phyloP scores from a whole-genome alignment of 2,113 vertebrate genomes.

The Serinus canaria region DNA sequence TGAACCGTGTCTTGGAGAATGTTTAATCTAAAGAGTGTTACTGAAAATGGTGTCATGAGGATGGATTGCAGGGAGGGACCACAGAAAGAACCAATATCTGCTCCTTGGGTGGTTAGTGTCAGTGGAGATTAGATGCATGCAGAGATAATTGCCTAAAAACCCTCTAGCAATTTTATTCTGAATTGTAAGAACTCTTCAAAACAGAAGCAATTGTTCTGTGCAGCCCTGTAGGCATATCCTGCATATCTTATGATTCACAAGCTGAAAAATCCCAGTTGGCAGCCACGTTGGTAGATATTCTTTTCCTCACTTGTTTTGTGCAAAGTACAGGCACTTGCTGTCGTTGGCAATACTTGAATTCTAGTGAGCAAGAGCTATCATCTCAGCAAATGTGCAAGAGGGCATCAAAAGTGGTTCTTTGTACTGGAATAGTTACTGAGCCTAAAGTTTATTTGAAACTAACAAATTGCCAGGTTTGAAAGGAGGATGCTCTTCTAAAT shows the following conservation, averaged over 20 bases:
- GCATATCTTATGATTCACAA: neutral
- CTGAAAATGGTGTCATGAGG: neutral
- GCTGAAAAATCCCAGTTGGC: neutral
- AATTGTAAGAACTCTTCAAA: neutral
- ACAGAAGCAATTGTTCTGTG: neutral
- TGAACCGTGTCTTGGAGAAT: neutral
- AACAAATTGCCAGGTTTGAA: neutral
- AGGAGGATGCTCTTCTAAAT: neutral
- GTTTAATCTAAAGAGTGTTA: neutral
- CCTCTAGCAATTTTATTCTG: neutral
- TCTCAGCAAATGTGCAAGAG: neutral
- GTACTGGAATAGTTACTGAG: neutral
- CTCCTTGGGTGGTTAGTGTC: neutral
- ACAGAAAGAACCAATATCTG: neutral
- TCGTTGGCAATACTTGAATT: neutral
- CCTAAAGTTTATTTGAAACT: neutral
- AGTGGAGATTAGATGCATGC: neutral
- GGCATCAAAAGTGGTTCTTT: neutral
- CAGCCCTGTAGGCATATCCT: neutral
- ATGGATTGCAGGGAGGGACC: neutral
- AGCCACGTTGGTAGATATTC: neutral
- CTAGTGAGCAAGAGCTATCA: neutral
- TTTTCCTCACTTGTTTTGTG: neutral
- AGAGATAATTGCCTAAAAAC: neutral
- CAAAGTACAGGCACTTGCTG: neutral